These are phyloP conservation scores for Amblyopsis rosae DNA, from an alignment of 2,113 vertebrate genomes.

Conservation along the genomic window DNA sequence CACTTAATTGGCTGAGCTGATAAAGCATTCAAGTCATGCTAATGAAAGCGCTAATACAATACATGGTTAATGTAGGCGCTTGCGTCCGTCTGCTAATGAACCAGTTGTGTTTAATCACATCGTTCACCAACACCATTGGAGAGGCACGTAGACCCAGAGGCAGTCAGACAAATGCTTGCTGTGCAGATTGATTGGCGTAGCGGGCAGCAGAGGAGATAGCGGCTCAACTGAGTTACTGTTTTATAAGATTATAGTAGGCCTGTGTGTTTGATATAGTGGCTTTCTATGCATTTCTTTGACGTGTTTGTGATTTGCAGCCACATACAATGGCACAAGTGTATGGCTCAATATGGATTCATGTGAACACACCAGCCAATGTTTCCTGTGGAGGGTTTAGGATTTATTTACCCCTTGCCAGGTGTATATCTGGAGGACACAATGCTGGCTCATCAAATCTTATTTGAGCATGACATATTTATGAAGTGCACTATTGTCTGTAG, in stretches of 20 bases:
- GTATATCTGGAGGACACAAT: slow-evolving; percentile 36
- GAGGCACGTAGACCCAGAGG: background rate
- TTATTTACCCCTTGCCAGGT: slow-evolving; percentile 32
- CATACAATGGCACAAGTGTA: background rate
- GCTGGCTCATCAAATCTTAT: slow-evolving; percentile 52
- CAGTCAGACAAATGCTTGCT: background rate
- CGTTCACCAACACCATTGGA: slow-evolving; percentile 6
- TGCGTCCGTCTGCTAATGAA: background rate
- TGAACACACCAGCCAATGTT: background rate
- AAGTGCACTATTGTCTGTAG: slow-evolving; percentile 31
- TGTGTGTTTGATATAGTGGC: background rate
- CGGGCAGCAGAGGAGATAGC: background rate
- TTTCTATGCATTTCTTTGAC: background rate
- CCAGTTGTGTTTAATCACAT: background rate
- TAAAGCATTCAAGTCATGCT: background rate
- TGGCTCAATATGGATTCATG: slow-evolving; percentile 12
- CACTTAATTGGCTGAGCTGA: slow-evolving; percentile 24
- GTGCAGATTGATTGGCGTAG: slow-evolving; percentile 15
- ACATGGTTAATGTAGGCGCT: background rate
- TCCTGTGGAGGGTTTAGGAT: slow-evolving; percentile 33
- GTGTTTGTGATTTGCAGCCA: background rate
- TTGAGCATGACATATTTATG: slow-evolving; percentile 68
- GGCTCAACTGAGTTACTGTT: background rate
- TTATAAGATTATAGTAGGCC: background rate
- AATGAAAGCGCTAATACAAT: background rate